Conservation (phyloP, 1,140 invertebrate genomes). For the Cotesia vestalis region DNA sequence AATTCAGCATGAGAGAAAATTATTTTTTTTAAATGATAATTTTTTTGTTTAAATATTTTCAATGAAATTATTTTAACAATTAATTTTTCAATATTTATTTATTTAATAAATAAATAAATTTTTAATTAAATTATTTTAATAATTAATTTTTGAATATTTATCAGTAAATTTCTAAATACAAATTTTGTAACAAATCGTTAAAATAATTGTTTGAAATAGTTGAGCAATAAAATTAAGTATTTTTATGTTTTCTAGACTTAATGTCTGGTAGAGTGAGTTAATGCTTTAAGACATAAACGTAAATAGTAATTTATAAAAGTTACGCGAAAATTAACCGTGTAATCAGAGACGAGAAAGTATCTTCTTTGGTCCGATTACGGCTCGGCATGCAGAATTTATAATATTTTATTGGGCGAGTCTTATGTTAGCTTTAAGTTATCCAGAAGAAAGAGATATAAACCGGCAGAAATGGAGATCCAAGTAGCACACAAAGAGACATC, state of each 20-base stretch:
- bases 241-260: not conserved
- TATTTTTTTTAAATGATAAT: too few species aligned
- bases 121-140: too few species aligned
- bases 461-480: not conserved
- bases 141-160: too few species aligned
- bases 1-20: too few species aligned
- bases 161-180: too few species aligned
- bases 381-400: not conserved
- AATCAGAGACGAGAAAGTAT: constrained; percentile 21
- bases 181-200: too few species aligned
- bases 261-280: not conserved
- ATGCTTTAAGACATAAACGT: not conserved
- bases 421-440: not conserved
- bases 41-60: too few species aligned
- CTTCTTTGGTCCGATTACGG: not conserved
- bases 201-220: too few species aligned
- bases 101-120: too few species aligned
- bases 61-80: too few species aligned
- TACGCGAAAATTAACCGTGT: constrained; percentile 17
- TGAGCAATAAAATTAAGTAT: too few species aligned
- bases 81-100: too few species aligned
- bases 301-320: not conserved
- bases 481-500: constrained; percentile 22
- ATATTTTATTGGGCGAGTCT: constrained; percentile 7
- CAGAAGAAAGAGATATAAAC: constrained; percentile 3